A percentile compares a stretch with the other conserved stretches of the same genome.
Evolutionary conservation across 2,113 vertebrate genomes (phyloP).

Genomic region (Gambusia holbrooki): DNA sequence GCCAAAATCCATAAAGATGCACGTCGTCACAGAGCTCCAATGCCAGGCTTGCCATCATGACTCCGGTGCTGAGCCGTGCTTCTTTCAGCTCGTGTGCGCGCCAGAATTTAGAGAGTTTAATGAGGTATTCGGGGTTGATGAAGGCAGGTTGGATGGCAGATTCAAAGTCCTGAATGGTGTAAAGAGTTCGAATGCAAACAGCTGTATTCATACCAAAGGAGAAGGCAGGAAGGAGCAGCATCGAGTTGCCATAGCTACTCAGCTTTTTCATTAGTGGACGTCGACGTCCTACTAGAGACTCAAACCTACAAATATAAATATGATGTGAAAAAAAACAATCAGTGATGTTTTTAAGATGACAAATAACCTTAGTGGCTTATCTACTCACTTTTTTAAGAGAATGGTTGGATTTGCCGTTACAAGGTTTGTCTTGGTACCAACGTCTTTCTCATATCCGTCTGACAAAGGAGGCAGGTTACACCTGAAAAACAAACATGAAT

Average conservation of each 20-base stretch:
- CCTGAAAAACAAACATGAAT: slow-evolving; percentile 68
- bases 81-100: slow-evolving; percentile 83
- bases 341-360: neutral
- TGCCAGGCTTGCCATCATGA: slow-evolving; percentile 90
- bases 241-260: slow-evolving; percentile 80
- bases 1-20: slow-evolving; percentile 95
- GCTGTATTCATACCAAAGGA: slow-evolving; percentile 86
- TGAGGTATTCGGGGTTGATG: slow-evolving; percentile 89
- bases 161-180: slow-evolving; percentile 84
- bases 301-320: slow-evolving; percentile 79
- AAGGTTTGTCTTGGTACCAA: slow-evolving; percentile 90
- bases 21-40: slow-evolving; percentile 89
- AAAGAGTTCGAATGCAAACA: slow-evolving; percentile 85
- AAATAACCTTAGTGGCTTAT: accelerated
- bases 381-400: slow-evolving; percentile 87
- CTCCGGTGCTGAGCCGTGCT: slow-evolving; percentile 86
- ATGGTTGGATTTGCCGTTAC: slow-evolving; percentile 97
- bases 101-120: slow-evolving; percentile 87
- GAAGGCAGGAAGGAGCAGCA: slow-evolving; percentile 90
- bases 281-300: slow-evolving; percentile 82
- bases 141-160: slow-evolving; percentile 83
- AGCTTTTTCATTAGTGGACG: slow-evolving; percentile 84
- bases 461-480: slow-evolving; percentile 92
- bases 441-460: slow-evolving; percentile 82
- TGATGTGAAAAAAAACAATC: neutral